Evolutionary conservation across 2,888 invertebrate species (phyloP).

Genomic region (Mayetiola destructor): DNA sequence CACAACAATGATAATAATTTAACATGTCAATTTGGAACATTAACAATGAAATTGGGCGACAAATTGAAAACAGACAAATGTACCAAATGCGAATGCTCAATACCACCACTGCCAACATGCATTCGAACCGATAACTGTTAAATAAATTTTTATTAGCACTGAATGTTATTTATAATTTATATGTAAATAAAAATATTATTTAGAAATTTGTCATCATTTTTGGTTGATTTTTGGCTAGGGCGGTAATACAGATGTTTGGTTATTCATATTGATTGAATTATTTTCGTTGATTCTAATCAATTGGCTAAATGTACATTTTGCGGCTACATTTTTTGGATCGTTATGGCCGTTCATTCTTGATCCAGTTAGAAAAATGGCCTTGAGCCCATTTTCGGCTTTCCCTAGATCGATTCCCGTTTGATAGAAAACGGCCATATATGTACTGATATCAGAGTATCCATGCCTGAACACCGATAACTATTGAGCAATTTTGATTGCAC

Average conservation of each 20-base stretch:
- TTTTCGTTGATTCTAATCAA: slow-evolving; percentile 64
- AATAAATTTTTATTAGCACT: no score
- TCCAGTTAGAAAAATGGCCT: background rate
- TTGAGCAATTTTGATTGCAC: no score
- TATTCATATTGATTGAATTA: slow-evolving; percentile 58
- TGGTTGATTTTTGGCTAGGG: slow-evolving; percentile 41
- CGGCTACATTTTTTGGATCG: no score
- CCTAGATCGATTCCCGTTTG: slow-evolving; percentile 49
- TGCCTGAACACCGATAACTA: no score
- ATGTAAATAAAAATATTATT: no score
- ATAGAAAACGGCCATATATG: slow-evolving; percentile 41
- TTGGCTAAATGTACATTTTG: slow-evolving; percentile 38
- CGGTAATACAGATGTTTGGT: slow-evolving; percentile 39
- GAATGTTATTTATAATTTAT: no score
- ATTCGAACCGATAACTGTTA: background rate
- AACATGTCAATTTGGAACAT: background rate
- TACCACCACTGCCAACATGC: background rate
- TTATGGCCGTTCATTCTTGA: no score
- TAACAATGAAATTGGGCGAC: background rate
- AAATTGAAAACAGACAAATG: background rate
- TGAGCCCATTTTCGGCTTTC: slow-evolving; percentile 33
- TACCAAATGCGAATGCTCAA: background rate
- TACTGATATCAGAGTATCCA: slow-evolving; percentile 44
- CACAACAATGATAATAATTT: background rate
- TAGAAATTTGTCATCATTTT: no score